A percentile compares a stretch with the other conserved stretches of the same genome.
Conservation (phyloP, 2,113 vertebrate species). For the Cottus gobio region DNA sequence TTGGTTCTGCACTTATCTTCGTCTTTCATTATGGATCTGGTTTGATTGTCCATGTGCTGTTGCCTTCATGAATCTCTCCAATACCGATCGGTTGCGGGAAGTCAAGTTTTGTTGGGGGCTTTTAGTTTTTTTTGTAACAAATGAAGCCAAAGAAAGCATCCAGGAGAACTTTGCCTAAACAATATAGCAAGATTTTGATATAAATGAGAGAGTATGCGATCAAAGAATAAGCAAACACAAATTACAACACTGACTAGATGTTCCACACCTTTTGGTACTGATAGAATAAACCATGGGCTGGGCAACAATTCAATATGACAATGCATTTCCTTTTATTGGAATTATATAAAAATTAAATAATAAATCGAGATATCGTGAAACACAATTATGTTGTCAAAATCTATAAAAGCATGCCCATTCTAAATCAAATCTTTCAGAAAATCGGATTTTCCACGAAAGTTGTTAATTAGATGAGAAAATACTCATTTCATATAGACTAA, state of each 20-base stretch:
- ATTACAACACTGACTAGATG: background rate
- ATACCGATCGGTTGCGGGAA: background rate
- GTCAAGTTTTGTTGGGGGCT: background rate
- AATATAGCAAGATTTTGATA: background rate
- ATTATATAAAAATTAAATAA: background rate
- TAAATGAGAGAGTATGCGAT: background rate
- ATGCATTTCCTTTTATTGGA: no score
- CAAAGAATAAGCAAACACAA: background rate
- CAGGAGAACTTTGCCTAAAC: background rate
- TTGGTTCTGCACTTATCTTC: background rate
- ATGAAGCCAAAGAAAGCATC: background rate
- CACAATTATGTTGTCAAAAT: no score
- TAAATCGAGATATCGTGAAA: no score
- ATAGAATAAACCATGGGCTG: background rate
- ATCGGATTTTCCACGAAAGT: background rate
- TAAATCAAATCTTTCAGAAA: background rate
- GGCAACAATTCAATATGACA: background rate
- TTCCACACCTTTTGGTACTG: background rate
- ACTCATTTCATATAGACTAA: background rate
- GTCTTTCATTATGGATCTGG: background rate
- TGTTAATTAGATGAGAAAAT: background rate
- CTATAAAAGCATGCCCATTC: no score
- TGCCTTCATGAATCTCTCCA: background rate
- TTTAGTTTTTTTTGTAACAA: background rate
- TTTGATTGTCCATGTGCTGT: constrained; percentile 16